These are phyloP conservation scores for Coreoperca whiteheadi DNA, from an alignment of 2,113 vertebrate genomes.

Conservation along the genomic window DNA sequence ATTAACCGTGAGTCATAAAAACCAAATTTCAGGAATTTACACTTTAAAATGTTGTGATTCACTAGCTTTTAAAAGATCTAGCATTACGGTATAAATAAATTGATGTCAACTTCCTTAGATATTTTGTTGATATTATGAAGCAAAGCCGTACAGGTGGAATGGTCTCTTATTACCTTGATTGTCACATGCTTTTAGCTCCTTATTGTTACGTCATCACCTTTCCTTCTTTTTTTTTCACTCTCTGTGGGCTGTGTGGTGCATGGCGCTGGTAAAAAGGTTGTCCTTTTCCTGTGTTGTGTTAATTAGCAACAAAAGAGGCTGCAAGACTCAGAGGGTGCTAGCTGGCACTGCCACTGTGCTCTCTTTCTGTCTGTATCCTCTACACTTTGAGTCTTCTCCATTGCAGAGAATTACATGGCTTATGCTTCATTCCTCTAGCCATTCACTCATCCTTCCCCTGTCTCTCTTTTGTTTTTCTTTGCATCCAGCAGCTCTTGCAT, in stretches of 20 bases:
- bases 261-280: conserved; percentile 58
- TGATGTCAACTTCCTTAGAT: background rate
- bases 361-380: conserved; percentile 36
- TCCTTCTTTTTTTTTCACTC: conserved; percentile 38
- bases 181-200: conserved; percentile 20
- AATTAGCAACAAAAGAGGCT: conserved; percentile 74
- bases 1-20: background rate
- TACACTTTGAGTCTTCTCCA: conserved; percentile 31
- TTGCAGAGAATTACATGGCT: conserved; percentile 27
- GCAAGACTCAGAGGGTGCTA: conserved; percentile 19
- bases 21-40: background rate
- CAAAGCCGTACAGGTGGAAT: background rate
- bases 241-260: conserved; percentile 26
- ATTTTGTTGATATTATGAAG: rapidly evolving
- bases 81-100: background rate
- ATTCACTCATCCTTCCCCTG: conserved; percentile 19
- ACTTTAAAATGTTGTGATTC: conserved; percentile 1
- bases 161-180: background rate
- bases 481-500: conserved; percentile 33
- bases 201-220: background rate
- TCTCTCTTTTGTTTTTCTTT: conserved; percentile 52
- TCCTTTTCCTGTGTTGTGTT: conserved; percentile 66
- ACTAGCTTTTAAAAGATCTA: background rate
- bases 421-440: conserved; percentile 20
- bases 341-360: conserved; percentile 30